phyloP scores from a whole-genome alignment of 1,140 invertebrate species.

The Telenomus remus region DNA sequence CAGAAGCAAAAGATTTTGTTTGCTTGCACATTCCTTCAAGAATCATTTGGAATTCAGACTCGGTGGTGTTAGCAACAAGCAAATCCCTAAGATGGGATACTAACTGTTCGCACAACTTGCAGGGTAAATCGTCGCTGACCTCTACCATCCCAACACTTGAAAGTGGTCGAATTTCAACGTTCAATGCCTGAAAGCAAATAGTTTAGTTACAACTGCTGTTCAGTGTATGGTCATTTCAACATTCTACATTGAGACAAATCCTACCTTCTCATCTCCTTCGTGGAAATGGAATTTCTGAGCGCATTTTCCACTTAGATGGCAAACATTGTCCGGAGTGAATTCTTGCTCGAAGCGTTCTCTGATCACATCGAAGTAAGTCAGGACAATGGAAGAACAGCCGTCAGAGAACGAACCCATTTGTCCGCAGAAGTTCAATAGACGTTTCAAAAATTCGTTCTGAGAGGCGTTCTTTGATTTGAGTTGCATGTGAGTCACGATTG shows the following conservation, averaged over 20 bases:
- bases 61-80: conserved; percentile 89
- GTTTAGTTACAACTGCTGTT: background rate
- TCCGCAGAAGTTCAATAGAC: conserved; percentile 76
- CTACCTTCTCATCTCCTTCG: conserved; percentile 74
- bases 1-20: conserved; percentile 79
- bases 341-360: conserved; percentile 79
- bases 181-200: conserved; percentile 48
- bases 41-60: conserved; percentile 86
- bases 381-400: conserved; percentile 83
- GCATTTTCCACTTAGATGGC: conserved; percentile 85
- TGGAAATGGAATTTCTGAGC: conserved; percentile 80
- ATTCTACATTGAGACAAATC: background rate
- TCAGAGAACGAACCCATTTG: conserved; percentile 83
- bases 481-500: conserved; percentile 69
- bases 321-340: conserved; percentile 80
- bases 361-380: conserved; percentile 83
- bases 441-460: conserved; percentile 59
- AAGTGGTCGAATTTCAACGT: conserved; percentile 77
- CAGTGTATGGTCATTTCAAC: background rate
- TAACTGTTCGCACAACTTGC: conserved; percentile 88
- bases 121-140: conserved; percentile 83
- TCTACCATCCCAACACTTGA: conserved; percentile 77
- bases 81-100: conserved; percentile 86
- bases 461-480: conserved; percentile 64
- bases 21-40: conserved; percentile 87